Evolutionary conservation across 2,888 invertebrate species (phyloP).

Genomic region (Megalurothrips usitatus): DNA sequence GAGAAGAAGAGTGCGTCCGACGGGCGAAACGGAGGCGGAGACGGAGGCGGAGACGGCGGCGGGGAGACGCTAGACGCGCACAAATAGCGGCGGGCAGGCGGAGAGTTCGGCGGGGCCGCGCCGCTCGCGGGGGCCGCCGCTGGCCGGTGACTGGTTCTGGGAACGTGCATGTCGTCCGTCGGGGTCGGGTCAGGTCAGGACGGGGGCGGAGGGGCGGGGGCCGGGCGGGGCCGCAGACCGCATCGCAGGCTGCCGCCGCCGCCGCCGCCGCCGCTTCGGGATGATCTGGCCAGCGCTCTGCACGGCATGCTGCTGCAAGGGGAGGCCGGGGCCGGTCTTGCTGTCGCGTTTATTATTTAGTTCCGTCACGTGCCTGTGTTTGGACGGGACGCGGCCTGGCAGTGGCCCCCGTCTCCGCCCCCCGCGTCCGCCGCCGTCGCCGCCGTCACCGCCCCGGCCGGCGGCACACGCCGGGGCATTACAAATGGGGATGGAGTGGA

Average conservation of each 20-base stretch:
- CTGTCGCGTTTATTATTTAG: conserved; percentile 4
- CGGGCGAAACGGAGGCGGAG: too few relatives aligned
- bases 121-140: too few relatives aligned
- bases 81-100: background rate
- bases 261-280: background rate
- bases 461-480: conserved; percentile 8
- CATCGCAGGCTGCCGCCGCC: too few relatives aligned
- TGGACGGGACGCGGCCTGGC: background rate
- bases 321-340: background rate
- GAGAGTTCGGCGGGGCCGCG: background rate
- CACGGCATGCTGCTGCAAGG: background rate
- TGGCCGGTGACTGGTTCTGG: too few relatives aligned
- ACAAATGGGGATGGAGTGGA: background rate
- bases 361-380: conserved; percentile 14
- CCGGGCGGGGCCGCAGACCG: too few relatives aligned
- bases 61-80: too few relatives aligned
- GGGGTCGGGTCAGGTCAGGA: too few relatives aligned
- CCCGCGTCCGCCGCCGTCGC: background rate
- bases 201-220: too few relatives aligned
- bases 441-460: background rate
- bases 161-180: too few relatives aligned
- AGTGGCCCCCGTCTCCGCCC: background rate
- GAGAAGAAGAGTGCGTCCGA: too few relatives aligned
- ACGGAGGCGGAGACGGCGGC: too few relatives aligned
- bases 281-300: background rate